phyloP scores from a whole-genome alignment of 2,888 invertebrate genomes.

The Chaetogeoica ovagalla region DNA sequence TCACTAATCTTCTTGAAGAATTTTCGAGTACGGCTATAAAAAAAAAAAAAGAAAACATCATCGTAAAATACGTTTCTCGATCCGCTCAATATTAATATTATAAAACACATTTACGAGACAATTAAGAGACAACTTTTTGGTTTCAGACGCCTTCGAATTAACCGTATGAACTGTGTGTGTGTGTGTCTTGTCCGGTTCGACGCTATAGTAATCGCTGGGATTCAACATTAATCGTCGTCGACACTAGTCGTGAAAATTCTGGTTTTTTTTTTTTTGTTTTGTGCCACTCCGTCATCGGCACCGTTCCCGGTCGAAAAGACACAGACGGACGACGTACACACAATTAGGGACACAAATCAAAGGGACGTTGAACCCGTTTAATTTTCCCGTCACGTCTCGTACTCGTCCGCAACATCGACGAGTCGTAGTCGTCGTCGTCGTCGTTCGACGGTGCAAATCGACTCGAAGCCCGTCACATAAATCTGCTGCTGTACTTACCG shows the following conservation, averaged over 20 bases:
- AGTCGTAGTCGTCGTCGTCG: background rate
- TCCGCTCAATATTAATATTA: too few relatives aligned
- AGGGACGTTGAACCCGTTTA: background rate
- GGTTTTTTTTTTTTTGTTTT: background rate
- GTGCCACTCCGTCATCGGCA: background rate
- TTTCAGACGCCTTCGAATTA: too few relatives aligned
- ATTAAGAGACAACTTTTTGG: too few relatives aligned
- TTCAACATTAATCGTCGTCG: conserved; percentile 4
- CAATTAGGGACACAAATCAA: conserved; percentile 29
- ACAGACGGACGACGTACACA: background rate
- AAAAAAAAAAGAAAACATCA: too few relatives aligned
- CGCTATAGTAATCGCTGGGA: background rate
- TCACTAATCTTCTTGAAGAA: too few relatives aligned
- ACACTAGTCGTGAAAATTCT: background rate
- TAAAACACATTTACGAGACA: too few relatives aligned
- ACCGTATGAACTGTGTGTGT: background rate
- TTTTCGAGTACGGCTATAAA: too few relatives aligned
- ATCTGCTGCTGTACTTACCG: background rate
- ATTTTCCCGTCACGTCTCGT: background rate
- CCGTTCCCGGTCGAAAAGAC: background rate
- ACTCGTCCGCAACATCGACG: background rate
- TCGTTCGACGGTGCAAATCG: background rate
- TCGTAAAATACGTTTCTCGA: too few relatives aligned
- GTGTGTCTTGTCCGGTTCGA: background rate
- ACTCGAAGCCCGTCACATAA: background rate